Percentiles rank a stretch among this genome's conserved stretches.
Conservation (phyloP, 2,113 vertebrate species). For the Thomomys bottae region DNA sequence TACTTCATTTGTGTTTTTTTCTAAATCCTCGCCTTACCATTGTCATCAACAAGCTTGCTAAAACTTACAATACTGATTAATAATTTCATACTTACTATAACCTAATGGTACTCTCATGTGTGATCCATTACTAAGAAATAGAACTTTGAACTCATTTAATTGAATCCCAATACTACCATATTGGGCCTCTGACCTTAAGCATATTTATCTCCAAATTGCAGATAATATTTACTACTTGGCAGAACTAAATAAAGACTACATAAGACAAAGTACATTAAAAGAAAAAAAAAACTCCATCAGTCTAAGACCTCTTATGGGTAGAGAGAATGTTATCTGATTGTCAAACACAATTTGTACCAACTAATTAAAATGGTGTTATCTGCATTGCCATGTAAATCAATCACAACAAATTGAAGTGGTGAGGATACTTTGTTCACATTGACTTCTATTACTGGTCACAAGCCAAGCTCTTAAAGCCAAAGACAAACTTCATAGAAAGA, state of each 20-base stretch:
- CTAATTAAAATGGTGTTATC: constrained; percentile 53
- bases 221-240: background rate
- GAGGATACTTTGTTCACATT: constrained; percentile 37
- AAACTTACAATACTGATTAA: background rate
- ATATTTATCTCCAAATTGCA: background rate
- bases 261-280: constrained; percentile 1
- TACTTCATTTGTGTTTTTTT: background rate
- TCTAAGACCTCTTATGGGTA: background rate
- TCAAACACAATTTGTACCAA: constrained; percentile 41
- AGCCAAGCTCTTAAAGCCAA: background rate
- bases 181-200: background rate
- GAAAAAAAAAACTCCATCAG: constrained; percentile 1
- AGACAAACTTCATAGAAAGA: constrained; percentile 9
- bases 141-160: background rate
- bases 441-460: background rate
- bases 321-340: constrained; percentile 2
- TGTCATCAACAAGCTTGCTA: background rate
- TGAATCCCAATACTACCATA: background rate
- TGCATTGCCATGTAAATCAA: constrained; percentile 34
- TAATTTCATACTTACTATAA: background rate
- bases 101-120: background rate
- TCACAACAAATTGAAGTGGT: constrained; percentile 45
- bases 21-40: background rate
- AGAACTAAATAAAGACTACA: background rate
- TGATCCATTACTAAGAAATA: background rate